A percentile compares a stretch with the other conserved stretches of the same genome.
Conservation (phyloP, 2,888 invertebrate genomes). For the Sinelater perroti region DNA sequence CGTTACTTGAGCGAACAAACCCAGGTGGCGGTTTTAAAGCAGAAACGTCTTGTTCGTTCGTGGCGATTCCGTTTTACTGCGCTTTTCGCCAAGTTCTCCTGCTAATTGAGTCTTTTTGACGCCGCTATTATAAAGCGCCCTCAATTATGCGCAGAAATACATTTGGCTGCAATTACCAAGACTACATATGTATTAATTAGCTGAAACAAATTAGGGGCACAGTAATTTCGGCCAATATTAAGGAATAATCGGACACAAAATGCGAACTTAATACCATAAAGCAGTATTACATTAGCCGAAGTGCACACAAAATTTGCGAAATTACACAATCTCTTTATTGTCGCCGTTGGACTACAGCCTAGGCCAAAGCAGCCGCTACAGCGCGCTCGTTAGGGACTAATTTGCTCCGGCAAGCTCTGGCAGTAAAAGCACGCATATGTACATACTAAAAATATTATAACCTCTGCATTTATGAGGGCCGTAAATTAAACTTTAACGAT, state of each 20-base stretch:
- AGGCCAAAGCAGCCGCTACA: slow-evolving; percentile 26
- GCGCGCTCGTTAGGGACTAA: slow-evolving; percentile 27
- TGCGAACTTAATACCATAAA: slow-evolving; percentile 29
- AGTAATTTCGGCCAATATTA: no score
- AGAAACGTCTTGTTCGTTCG: slow-evolving; percentile 43
- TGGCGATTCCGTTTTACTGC: slow-evolving; percentile 21
- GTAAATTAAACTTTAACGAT: slow-evolving; percentile 62
- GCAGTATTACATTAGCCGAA: slow-evolving; percentile 33
- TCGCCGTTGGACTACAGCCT: slow-evolving; percentile 4
- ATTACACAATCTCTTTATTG: slow-evolving; percentile 39
- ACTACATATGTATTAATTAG: no score
- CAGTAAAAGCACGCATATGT: slow-evolving; percentile 45
- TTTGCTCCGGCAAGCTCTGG: slow-evolving; percentile 36
- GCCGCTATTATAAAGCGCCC: no score
- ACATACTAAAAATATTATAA: slow-evolving; percentile 60
- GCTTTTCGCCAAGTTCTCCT: neutral
- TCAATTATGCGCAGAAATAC: no score
- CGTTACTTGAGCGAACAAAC: slow-evolving; percentile 48
- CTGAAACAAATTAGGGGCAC: no score
- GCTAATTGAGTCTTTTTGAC: no score
- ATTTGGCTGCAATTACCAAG: no score
- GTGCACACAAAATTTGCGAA: slow-evolving; percentile 40
- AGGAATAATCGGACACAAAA: slow-evolving; percentile 22
- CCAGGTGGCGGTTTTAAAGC: slow-evolving; percentile 48
- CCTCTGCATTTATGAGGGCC: slow-evolving; percentile 59